Conservation (phyloP, 1,140 invertebrate genomes). For the Adoxophyes honmai region DNA sequence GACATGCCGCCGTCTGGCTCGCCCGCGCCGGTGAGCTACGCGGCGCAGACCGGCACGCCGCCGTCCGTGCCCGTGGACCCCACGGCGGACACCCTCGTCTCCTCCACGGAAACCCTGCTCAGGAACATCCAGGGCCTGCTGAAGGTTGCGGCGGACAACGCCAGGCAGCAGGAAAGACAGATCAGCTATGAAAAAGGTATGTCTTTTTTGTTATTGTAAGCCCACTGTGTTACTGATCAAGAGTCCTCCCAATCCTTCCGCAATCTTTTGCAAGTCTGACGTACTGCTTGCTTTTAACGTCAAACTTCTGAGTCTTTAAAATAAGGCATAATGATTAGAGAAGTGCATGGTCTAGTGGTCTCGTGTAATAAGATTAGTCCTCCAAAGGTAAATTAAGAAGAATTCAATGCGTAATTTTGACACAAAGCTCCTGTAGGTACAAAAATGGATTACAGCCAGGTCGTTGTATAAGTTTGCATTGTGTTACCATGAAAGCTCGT, state of each 20-base stretch:
- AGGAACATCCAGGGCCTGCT: conserved; percentile 96
- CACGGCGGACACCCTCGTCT: conserved; percentile 78
- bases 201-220: conserved; percentile 18
- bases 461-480: not conserved
- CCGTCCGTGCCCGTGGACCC: conserved; percentile 74
- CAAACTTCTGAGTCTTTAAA: too few relatives aligned
- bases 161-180: conserved; percentile 95
- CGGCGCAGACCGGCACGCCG: conserved; percentile 58
- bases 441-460: not conserved
- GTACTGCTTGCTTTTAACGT: too few relatives aligned
- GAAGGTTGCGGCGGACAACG: conserved; percentile 96
- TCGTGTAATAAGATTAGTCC: too few relatives aligned
- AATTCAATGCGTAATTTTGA: too few relatives aligned
- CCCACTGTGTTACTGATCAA: too few relatives aligned
- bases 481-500: not conserved
- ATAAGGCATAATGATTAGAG: too few relatives aligned
- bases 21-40: conserved; percentile 66
- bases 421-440: not conserved
- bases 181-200: conserved; percentile 98
- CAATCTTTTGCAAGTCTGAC: too few relatives aligned
- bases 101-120: conserved; percentile 93
- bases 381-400: too few relatives aligned
- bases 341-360: too few relatives aligned
- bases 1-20: conserved; percentile 58
- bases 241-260: too few relatives aligned